A percentile compares a stretch with the other conserved stretches of the same genome.
These are phyloP conservation scores for Corydoras sp. DNA, from an alignment of 2,113 vertebrate genomes.

Conservation along the genomic window DNA sequence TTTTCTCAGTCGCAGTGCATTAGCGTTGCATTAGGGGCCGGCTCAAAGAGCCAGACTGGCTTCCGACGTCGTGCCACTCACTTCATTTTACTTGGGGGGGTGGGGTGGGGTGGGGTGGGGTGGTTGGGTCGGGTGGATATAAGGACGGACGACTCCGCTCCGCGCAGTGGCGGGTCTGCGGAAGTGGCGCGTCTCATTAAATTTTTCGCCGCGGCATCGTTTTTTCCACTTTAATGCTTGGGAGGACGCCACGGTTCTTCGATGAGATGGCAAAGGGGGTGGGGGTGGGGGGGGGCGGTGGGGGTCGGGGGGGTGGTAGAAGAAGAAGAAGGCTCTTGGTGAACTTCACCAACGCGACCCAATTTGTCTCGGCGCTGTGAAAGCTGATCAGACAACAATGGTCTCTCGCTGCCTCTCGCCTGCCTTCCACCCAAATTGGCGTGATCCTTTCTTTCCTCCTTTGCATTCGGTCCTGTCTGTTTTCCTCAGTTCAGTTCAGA, in stretches of 20 bases:
- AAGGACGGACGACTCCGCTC: slow-evolving; percentile 48
- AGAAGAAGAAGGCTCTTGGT: not conserved
- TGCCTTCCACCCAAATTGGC: slow-evolving; percentile 40
- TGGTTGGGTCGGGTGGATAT: too few species aligned
- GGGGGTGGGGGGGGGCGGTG: too few species aligned
- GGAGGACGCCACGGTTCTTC: too few species aligned
- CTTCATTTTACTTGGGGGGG: slow-evolving; percentile 4
- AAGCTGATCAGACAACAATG: slow-evolving; percentile 51
- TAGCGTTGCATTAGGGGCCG: slow-evolving; percentile 38
- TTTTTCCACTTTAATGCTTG: slow-evolving; percentile 67
- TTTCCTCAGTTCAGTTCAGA: slow-evolving; percentile 16
- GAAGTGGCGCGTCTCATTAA: slow-evolving; percentile 60
- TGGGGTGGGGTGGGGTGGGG: too few species aligned
- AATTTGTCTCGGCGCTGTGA: slow-evolving; percentile 63
- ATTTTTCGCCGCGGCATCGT: slow-evolving; percentile 58
- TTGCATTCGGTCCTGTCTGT: slow-evolving; percentile 17
- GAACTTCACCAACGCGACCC: slow-evolving; percentile 42
- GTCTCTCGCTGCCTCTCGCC: slow-evolving; percentile 19
- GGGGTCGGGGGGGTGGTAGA: too few species aligned
- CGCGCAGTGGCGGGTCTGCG: slow-evolving; percentile 48
- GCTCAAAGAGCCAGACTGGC: slow-evolving; percentile 30
- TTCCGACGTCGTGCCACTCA: slow-evolving; percentile 20
- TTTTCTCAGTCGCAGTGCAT: slow-evolving; percentile 43
- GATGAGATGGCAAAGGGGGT: too few species aligned
- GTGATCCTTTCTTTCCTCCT: slow-evolving; percentile 27